Conservation (phyloP, 2,888 invertebrate species). For the Cryptophagus acutangulus region DNA sequence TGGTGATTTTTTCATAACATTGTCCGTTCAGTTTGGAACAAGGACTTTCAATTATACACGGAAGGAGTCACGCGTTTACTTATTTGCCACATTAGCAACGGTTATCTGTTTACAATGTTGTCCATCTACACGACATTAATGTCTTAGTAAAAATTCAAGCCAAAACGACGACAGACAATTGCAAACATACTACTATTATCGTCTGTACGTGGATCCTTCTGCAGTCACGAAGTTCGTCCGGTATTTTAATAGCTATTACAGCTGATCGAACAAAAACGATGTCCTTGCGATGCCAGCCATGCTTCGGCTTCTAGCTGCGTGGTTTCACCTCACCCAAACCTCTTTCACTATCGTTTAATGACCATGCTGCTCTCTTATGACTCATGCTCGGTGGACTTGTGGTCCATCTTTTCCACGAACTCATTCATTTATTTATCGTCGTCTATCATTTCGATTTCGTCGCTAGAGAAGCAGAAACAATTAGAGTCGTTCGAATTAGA, state of each 20-base stretch:
- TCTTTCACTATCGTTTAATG: background rate
- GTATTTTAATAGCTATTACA: conserved; percentile 7
- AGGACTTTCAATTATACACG: no score
- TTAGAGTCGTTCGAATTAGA: no score
- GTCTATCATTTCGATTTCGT: no score
- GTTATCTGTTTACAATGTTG: background rate
- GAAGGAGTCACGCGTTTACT: background rate
- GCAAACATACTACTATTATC: conserved; percentile 3
- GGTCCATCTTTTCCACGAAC: background rate
- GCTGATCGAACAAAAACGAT: conserved; percentile 1
- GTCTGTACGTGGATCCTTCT: conserved; percentile 1
- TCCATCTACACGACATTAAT: conserved; percentile 1
- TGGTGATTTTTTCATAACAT: no score
- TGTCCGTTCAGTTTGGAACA: no score
- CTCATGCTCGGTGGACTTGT: background rate
- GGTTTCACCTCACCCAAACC: no score
- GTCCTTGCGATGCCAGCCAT: background rate
- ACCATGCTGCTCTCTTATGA: background rate
- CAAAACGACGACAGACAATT: conserved; percentile 5
- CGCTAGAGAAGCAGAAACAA: no score
- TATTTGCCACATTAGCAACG: conserved; percentile 1
- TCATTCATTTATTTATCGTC: no score
- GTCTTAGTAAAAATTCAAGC: conserved; percentile 3
- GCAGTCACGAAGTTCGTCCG: conserved; percentile 4
- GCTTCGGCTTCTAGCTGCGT: background rate